phyloP scores from a whole-genome alignment of 2,797 vertebrate genomes.

The Pangasius mekongensis region DNA sequence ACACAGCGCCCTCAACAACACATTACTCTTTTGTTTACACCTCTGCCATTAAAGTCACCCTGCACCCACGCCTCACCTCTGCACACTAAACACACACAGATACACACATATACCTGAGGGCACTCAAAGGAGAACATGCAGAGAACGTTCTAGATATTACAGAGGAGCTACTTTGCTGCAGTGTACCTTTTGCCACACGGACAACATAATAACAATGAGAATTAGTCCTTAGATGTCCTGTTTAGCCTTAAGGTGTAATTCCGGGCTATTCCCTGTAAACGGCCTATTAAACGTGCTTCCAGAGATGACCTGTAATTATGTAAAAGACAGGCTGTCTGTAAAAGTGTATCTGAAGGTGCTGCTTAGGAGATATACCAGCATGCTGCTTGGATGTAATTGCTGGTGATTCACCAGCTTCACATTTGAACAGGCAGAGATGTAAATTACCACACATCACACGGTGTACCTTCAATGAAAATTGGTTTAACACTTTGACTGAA shows the following conservation, averaged over 20 bases:
- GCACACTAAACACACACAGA: constrained; percentile 36
- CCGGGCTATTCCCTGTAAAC: constrained; percentile 10
- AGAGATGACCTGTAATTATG: constrained; percentile 33
- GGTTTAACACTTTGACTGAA: constrained; percentile 12
- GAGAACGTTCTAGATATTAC: constrained; percentile 41
- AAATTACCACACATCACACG: background rate
- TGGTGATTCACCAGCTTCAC: constrained; percentile 35
- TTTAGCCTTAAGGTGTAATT: constrained; percentile 13
- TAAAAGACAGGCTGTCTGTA: constrained; percentile 16
- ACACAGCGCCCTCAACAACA: constrained; percentile 9
- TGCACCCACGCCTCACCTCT: constrained; percentile 40
- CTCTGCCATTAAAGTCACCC: constrained; percentile 41
- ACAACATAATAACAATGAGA: constrained; percentile 33
- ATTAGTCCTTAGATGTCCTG: constrained; percentile 18
- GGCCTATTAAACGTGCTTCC: constrained; percentile 26
- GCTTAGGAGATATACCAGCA: constrained; percentile 24
- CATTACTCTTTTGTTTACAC: constrained; percentile 41
- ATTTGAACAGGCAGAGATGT: constrained; percentile 15
- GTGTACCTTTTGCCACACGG: constrained; percentile 35
- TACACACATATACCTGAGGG: constrained; percentile 4
- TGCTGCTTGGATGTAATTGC: constrained; percentile 30
- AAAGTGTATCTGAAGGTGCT: constrained; percentile 14
- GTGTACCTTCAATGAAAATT: background rate
- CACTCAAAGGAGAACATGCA: constrained; percentile 27
- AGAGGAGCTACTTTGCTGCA: background rate